A percentile compares a stretch with the other conserved stretches of the same genome.
phyloP scores from a whole-genome alignment of 2,888 invertebrate species.

The Drosophila paucipuncta region DNA sequence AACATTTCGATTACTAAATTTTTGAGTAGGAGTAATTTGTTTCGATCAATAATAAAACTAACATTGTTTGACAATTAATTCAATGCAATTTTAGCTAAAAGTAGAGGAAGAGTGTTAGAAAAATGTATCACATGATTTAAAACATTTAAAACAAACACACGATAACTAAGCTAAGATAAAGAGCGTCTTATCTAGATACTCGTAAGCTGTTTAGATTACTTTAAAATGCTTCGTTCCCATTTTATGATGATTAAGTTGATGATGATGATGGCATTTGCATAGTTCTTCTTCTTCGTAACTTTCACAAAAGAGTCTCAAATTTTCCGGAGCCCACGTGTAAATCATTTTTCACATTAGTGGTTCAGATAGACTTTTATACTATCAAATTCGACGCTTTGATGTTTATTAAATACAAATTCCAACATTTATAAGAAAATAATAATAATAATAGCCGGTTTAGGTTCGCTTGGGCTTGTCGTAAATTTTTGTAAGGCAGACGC shows the following conservation, averaged over 20 bases:
- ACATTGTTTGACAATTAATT: background rate
- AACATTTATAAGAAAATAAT: conserved; percentile 29
- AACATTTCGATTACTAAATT: background rate
- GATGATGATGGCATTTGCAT: conserved; percentile 27
- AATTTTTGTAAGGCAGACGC: conserved; percentile 34
- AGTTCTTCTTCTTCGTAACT: conserved; percentile 22
- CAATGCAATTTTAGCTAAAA: background rate
- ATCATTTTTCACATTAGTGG: conserved; percentile 29
- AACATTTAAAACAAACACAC: background rate
- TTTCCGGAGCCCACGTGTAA: conserved; percentile 43
- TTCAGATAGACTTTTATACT: conserved; percentile 22
- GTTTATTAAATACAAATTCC: conserved; percentile 76
- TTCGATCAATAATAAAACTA: too few relatives aligned
- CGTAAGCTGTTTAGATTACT: conserved; percentile 11
- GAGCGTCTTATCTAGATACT: conserved; percentile 18
- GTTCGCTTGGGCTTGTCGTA: conserved; percentile 56
- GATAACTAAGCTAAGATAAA: conserved; percentile 28
- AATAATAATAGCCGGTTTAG: conserved; percentile 41
- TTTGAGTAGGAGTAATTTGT: background rate
- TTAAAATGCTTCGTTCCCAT: conserved; percentile 14
- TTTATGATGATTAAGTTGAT: conserved; percentile 9
- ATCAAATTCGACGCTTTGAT: conserved; percentile 43
- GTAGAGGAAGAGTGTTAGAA: background rate
- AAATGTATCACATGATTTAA: conserved; percentile 9
- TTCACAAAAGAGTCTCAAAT: conserved; percentile 38